Evolutionary conservation across 1,140 invertebrate genomes (phyloP), one percentile per base, ranked within the genome.

Genomic region (Zaprionus ornatus): DNA sequence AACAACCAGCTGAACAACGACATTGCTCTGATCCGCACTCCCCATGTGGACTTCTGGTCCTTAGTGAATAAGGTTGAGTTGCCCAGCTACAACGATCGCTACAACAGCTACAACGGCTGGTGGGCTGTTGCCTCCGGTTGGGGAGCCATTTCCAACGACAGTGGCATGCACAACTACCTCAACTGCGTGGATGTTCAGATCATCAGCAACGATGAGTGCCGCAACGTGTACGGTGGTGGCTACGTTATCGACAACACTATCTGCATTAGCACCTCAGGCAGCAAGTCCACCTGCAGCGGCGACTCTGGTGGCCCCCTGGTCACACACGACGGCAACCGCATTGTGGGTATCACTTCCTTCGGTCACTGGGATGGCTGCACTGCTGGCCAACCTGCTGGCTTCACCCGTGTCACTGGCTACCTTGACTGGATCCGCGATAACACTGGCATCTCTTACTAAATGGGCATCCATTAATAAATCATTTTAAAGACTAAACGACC

Each of bases 281-380:
- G 45, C 15, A 27, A 68, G 15, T 92, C 91, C 19, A 92, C 91
- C 27, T 92, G 91, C 82, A 80, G 79, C 50, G 94, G 94, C 66
- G 94, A 95, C 91, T 94, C 94, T 61, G 94, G 94, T 63, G 94
- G 94, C 61, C 93, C 93, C 0, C 92, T 94, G 55, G 13, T 35
- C 13, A 93, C 93, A 55, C 66, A 93, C 71, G n/a, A 45, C 5
- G 21, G 60, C 0, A 74, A 79, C 0, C 90, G 93, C 21, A 80
- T 95, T 32, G 94, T 94, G 13, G 94, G 94, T 32, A 90, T 95
- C 12, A 92, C 94, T 15, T 94, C 91, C 2, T 92, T 91, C 27
- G 91, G 81, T 4, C 79, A 79, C n/a, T 55, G 65, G 35, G 35
- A 62, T 12, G 91, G 91, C 17, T 92, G 91, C 57, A 55, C 87